phyloP scores from a whole-genome alignment of 2,888 invertebrate species.

The Sarcophaga rosellei region DNA sequence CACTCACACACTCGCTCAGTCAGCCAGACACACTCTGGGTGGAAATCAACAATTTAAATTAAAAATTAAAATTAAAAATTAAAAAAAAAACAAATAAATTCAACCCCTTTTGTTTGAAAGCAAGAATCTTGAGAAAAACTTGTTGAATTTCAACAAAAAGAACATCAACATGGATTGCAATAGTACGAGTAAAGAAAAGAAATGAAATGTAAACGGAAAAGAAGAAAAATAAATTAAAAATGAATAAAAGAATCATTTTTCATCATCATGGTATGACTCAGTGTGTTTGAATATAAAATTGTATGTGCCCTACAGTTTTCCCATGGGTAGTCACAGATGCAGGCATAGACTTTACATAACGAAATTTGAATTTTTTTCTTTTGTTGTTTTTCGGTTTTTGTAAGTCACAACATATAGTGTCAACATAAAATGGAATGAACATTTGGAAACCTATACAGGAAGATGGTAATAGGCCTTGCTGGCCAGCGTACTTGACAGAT shows the following conservation, averaged over 20 bases:
- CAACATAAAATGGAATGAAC: too few species aligned
- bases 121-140: slow-evolving; percentile 32
- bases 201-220: neutral
- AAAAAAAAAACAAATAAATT: neutral
- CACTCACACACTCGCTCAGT: too few species aligned
- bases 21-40: too few species aligned
- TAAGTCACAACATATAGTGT: too few species aligned
- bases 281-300: slow-evolving; percentile 23
- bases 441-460: too few species aligned
- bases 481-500: too few species aligned
- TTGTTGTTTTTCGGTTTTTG: neutral
- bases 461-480: too few species aligned
- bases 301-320: neutral
- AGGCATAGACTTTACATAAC: neutral
- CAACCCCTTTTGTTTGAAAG: slow-evolving; percentile 22
- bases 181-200: neutral
- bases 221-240: slow-evolving; percentile 11
- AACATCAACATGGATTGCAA: neutral
- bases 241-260: slow-evolving; percentile 30
- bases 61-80: slow-evolving; percentile 8
- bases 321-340: neutral
- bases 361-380: neutral
- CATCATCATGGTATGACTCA: slow-evolving; percentile 22
- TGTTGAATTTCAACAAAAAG: slow-evolving; percentile 19
- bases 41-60: neutral